A percentile compares a stretch with the other conserved stretches of the same genome.
phyloP scores from a whole-genome alignment of 2,113 vertebrate genomes.

The Tetrax tetrax region DNA sequence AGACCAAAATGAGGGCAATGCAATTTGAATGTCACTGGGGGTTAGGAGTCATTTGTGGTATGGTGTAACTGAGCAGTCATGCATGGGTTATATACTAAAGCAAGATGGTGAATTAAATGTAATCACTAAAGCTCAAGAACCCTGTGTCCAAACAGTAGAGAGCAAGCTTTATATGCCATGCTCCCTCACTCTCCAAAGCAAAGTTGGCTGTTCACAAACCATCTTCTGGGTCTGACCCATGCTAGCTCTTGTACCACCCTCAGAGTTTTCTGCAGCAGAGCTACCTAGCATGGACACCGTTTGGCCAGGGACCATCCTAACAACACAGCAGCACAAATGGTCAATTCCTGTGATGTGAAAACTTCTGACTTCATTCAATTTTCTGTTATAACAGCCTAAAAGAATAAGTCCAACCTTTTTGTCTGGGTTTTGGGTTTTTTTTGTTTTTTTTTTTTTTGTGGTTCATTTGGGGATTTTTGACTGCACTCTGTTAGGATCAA shows the following conservation, averaged over 20 bases:
- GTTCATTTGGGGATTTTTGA: background rate
- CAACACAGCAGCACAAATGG: background rate
- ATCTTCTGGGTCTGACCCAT: background rate
- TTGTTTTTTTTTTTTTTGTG: accelerated
- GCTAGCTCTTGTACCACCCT: background rate
- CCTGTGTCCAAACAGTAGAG: background rate
- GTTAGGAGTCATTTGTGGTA: background rate
- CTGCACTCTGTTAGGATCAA: background rate
- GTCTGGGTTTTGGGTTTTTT: too few relatives aligned
- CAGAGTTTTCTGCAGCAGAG: background rate
- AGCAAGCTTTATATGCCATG: background rate
- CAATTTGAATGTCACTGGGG: background rate
- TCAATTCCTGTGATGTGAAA: background rate
- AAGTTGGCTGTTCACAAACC: background rate
- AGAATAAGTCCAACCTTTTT: background rate
- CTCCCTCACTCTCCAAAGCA: background rate
- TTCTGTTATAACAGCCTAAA: background rate
- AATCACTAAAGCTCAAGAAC: background rate
- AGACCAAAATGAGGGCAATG: background rate
- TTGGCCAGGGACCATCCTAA: background rate
- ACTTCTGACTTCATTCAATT: background rate
- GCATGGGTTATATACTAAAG: background rate
- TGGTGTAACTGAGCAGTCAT: background rate
- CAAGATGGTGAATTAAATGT: background rate
- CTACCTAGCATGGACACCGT: background rate